Evolutionary conservation across 2,888 invertebrate species (phyloP), one percentile per base, ranked within the genome.

Genomic region (Hypomecis punctinalis): DNA sequence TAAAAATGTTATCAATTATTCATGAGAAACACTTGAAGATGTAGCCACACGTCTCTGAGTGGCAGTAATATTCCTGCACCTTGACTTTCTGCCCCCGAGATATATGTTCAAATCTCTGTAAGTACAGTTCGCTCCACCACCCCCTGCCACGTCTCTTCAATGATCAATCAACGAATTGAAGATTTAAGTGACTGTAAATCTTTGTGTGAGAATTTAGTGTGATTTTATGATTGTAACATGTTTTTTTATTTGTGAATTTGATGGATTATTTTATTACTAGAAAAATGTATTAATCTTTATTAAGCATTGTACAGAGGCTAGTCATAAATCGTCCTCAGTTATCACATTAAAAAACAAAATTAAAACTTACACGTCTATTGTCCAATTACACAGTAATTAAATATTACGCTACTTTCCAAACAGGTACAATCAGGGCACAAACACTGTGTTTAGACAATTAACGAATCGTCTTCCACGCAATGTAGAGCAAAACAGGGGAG

Each of bases 391-490:
- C 40, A 11, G 57, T 59, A 61, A 72, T 70, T 68, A 72, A 68
- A 61, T 62, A 72, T 72, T 70, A 68, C 68, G 54, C 23, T 63
- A 63, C 56, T 54, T 58, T 62, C 47, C 56, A 47, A 61, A 63
- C 54, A 43, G 23, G 45, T 65, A 58, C 61, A 61, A 66, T 68
- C 46, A 57, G 40, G 7, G 36, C 39, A 47, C 56, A 66, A 70
- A 53, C 62, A 66, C 67, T 69, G 54, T 70, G 61, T 53, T 72
- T 70, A 68, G 45, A 49, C 68, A 61, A 59, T 69, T 72, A 65
- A 66, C 36, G 65, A 51, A 48, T 45, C 45, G 37, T 54, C 43
- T 42, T 48, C 58, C 6, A n/a, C 48, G 49, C 49, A 51, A 11
- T 37, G 49, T 51, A 37, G 36, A 51, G 11, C 11, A 37, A 36